Conservation (phyloP, 64 coral and sea anemone genomes). For the Pocillopora verrucosa region DNA sequence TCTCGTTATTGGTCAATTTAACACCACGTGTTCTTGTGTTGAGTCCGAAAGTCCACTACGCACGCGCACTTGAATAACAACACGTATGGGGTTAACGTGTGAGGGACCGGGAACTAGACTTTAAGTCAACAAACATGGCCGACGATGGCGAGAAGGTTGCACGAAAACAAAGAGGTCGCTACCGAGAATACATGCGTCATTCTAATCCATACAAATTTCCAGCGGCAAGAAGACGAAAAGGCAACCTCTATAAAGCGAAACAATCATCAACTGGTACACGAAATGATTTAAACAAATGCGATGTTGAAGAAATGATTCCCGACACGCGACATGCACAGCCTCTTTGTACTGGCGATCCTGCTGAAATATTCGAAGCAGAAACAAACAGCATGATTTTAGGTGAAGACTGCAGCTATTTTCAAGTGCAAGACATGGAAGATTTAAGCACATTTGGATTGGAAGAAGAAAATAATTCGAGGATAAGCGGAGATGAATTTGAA, state of each 20-base stretch:
- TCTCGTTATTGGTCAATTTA: too few species aligned
- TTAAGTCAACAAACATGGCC: too few species aligned
- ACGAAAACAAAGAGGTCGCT: not conserved
- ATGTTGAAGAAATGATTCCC: not conserved
- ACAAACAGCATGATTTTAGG: too few species aligned
- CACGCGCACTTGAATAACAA: too few species aligned
- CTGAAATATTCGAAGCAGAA: too few species aligned
- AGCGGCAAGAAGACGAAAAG: slow-evolving; percentile 7
- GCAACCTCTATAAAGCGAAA: not conserved
- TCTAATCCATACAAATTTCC: slow-evolving; percentile 2
- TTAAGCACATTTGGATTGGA: not conserved
- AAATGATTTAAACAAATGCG: not conserved
- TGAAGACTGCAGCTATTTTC: too few species aligned
- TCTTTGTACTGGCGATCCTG: too few species aligned
- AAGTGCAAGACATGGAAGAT: slow-evolving; percentile 19
- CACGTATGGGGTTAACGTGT: not conserved
- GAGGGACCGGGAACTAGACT: too few species aligned
- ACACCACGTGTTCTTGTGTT: too few species aligned
- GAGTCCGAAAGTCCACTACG: too few species aligned
- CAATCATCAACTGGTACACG: too few species aligned
- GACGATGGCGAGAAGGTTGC: too few species aligned
- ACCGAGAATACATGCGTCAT: not conserved
- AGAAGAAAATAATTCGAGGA: slow-evolving; percentile 2
- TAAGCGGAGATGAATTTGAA: not conserved
- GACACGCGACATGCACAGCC: not conserved